Evolutionary conservation across 1,140 invertebrate species (phyloP), one percentile per base, ranked within the genome.

Genomic region (Hyles vespertilio): DNA sequence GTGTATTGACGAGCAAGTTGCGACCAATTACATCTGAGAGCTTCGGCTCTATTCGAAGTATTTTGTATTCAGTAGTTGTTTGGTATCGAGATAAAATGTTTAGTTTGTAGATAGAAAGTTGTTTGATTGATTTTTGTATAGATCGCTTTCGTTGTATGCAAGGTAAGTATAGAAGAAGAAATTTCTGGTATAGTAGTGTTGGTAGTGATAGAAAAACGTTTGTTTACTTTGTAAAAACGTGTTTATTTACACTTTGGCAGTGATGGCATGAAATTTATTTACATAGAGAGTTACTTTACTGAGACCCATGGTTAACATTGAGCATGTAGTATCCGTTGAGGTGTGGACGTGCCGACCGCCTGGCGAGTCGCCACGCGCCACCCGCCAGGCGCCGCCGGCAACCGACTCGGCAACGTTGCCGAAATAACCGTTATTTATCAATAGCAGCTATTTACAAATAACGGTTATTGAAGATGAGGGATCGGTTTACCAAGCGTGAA

Each of bases 221-320:
- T 5, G 9, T 32, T 11, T 52, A 32, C 63, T 71, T 71, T 76
- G 63, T 77, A 77, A 74, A 61, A 73, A 74, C 63, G 61, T 79
- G 79, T 81, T 81, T 88, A 88, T 86, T 88, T 87, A 86, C 83
- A 87, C 84, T 88, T 88, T 88, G 83, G 85, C 82, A 87, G 84
- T 88, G 85, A 80, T 84, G 83, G 79, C 79, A 78, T 87, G 69
- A 76, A 69, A 72, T 72, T 77, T 81, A 83, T 82, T 74, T 84
- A 86, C 81, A 87, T 85, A 86, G 83, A 88, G 85, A 88, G 83
- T 86, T 88, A 84, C 81, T 73, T 47, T 68, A 67, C 50, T 81
- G 77, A 84, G 75, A 82, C 75, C 76, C 77, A 72, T 78, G 63
- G 56, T 74, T 63, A 71, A 58, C 70, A 60, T 81, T 84, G 80